These are phyloP conservation scores for Morinoia aosen DNA, from an alignment of 2,888 invertebrate genomes.

Conservation along the genomic window DNA sequence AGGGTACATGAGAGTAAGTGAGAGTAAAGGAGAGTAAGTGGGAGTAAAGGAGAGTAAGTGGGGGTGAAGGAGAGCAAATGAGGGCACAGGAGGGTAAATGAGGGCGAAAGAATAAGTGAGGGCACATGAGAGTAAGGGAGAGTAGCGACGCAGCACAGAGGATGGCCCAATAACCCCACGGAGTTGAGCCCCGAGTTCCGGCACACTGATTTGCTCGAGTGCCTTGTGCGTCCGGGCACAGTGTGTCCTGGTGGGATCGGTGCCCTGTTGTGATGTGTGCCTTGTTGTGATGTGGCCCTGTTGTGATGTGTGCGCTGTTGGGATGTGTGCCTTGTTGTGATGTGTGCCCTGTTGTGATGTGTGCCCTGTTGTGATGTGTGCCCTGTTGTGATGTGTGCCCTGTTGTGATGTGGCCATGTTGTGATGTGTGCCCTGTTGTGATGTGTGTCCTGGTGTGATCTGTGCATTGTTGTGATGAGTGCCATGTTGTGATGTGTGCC, in stretches of 20 bases:
- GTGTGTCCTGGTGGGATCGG: not conserved
- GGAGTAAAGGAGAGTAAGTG: not conserved
- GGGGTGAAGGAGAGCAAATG: not conserved
- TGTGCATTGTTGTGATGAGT: not conserved
- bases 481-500: not conserved
- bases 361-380: not conserved
- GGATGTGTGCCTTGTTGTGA: not conserved
- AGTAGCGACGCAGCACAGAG: not conserved
- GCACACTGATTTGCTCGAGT: not conserved
- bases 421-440: not conserved
- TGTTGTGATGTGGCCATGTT: not conserved
- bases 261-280: not conserved
- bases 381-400: not conserved
- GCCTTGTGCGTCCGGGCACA: not conserved
- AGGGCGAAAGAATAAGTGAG: not conserved
- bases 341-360: not conserved
- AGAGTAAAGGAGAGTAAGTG: not conserved
- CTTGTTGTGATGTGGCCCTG: not conserved
- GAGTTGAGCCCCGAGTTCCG: not conserved
- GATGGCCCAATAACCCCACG: not conserved
- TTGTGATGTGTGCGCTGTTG: not conserved
- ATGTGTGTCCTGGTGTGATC: not conserved
- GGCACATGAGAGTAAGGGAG: not conserved
- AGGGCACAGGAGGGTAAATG: not conserved
- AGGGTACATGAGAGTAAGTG: not conserved